A percentile compares a stretch with the other conserved stretches of the same genome.
Evolutionary conservation across 2,113 vertebrate species (phyloP).

Genomic region (Triplophysa rosa): DNA sequence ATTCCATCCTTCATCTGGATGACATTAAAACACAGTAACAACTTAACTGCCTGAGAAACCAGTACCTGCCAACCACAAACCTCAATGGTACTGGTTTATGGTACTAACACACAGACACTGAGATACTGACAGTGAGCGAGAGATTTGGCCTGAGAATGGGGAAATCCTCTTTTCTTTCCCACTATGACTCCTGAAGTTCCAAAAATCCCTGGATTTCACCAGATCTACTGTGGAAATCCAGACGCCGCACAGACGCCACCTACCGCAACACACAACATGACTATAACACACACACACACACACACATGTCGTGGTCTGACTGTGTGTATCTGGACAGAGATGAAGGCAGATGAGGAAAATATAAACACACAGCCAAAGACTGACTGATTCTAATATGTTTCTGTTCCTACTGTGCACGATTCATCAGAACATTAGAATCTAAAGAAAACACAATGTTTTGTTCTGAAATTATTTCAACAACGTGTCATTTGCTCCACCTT

Average conservation of each 20-base stretch:
- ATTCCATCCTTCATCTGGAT: slow-evolving; percentile 56
- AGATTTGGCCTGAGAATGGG: slow-evolving; percentile 33
- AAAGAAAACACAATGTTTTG: no score
- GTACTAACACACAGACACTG: slow-evolving; percentile 46
- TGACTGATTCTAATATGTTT: slow-evolving; percentile 39
- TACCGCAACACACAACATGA: slow-evolving; percentile 22
- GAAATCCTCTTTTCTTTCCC: slow-evolving; percentile 43
- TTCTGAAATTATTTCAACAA: no score
- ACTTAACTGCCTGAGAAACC: slow-evolving; percentile 43
- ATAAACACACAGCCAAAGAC: slow-evolving; percentile 40
- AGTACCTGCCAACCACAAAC: slow-evolving; percentile 55
- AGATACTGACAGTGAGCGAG: neutral
- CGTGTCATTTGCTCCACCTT: no score
- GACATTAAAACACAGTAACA: slow-evolving; percentile 47
- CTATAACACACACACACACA: slow-evolving; percentile 24
- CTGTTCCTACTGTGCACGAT: no score
- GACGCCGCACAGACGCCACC: slow-evolving; percentile 37
- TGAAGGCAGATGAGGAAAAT: slow-evolving; percentile 24
- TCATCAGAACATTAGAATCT: no score
- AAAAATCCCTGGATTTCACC: slow-evolving; percentile 26
- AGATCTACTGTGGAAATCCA: slow-evolving; percentile 8
- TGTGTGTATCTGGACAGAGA: slow-evolving; percentile 13
- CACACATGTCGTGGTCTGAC: neutral
- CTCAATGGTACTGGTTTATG: slow-evolving; percentile 53
- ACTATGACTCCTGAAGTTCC: slow-evolving; percentile 29